Evolutionary conservation across 2,888 invertebrate genomes (phyloP), one percentile per base, ranked within the genome.

Genomic region (Choristoneura rosaceana): DNA sequence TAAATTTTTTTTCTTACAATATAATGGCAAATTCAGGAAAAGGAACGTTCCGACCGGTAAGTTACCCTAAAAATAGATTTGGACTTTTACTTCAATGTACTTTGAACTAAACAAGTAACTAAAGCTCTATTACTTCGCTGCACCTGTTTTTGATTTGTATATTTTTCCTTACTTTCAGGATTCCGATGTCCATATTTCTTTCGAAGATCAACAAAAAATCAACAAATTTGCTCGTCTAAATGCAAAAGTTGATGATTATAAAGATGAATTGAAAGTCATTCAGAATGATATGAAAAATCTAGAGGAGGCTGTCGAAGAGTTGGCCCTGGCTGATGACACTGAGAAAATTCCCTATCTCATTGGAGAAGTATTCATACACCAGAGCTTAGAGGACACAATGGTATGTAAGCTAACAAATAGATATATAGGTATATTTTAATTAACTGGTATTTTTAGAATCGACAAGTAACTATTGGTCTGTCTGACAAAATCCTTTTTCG

Each of bases 161-260:
- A 15, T 25, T 65, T 25, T 63, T 52, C 73, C 65, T 58, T 68
- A 43, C 64, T 87, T 84, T 76, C 81, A 97, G 96, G 98, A 98
- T 84, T 96, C 96, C 64, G 99, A 99, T 94, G 97, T 98, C 74
- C 97, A 99, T 88, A 99, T 99, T 80, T 98, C 98, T 0, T 98
- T 96, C 84, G 99, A 99, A 89, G 99, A 99, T 93, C 99, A 99
- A 91, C 98, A 98, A 85, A 98, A 98, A 93, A 99, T 99, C 76
- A 99, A 99, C 90, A 97, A 96, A 87, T 99, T 99, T 92, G 99
- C 99, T 0, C 95, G 98, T 75, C 95, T 97, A 76, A 99, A 99
- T 94, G 98, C 98, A 0, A 97, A 97, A 89, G 95, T 98, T 82
- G 98, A 98, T 81, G 99, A 99, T 86, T 94, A 97, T 14, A 98